Percentiles rank a stretch among this genome's conserved stretches.
phyloP scores from a whole-genome alignment of 2,113 vertebrate genomes.

The Ceyx cyanopectus region DNA sequence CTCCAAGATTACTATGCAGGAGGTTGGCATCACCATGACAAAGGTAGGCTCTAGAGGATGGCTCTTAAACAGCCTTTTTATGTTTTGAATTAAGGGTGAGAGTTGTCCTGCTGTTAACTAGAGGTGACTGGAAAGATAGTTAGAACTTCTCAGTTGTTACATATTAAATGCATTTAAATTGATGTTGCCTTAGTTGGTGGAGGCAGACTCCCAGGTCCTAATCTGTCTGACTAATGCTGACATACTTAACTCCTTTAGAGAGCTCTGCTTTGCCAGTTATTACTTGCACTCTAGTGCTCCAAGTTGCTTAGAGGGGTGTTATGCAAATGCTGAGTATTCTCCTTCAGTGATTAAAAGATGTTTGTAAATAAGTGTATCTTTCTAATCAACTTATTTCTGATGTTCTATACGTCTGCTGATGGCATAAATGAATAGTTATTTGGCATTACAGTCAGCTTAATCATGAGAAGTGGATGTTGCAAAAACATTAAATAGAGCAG shows the following conservation, averaged over 20 bases:
- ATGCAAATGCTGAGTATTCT: constrained; percentile 22
- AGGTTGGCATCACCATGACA: constrained; percentile 96
- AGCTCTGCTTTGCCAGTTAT: not conserved
- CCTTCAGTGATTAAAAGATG: constrained; percentile 52
- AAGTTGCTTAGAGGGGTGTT: not conserved
- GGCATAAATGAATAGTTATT: constrained; percentile 50
- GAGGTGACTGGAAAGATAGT: not conserved
- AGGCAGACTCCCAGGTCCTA: not conserved
- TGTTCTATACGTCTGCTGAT: constrained; percentile 28
- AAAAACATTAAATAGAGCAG: constrained; percentile 25
- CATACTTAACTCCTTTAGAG: not conserved
- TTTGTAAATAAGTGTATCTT: constrained; percentile 59
- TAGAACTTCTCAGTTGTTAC: not conserved
- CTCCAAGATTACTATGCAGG: constrained; percentile 92
- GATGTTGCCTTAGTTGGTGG: not conserved
- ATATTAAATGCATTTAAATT: not conserved
- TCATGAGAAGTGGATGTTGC: constrained; percentile 30
- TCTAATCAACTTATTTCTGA: constrained; percentile 49
- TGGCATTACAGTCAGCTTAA: constrained; percentile 30
- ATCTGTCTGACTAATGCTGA: not conserved
- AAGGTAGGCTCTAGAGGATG: constrained; percentile 76
- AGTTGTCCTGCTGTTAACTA: not conserved
- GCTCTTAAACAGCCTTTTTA: not conserved
- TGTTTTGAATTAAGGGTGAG: not conserved
- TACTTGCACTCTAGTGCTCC: not conserved